phyloP scores from a whole-genome alignment of 2,113 vertebrate genomes.

The Puffinus mauretanicus region DNA sequence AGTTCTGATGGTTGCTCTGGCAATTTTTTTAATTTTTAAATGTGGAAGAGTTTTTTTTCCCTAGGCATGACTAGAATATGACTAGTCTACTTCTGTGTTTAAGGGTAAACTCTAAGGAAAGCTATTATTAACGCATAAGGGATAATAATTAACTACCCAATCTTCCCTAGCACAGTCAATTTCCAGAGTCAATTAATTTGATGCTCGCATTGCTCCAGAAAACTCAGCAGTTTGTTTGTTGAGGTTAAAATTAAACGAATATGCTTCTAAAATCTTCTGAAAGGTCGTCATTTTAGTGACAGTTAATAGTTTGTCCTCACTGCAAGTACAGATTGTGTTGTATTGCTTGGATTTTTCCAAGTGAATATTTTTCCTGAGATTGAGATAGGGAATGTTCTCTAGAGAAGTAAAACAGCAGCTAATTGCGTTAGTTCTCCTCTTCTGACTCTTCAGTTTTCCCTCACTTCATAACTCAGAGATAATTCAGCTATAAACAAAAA shows the following conservation, averaged over 20 bases:
- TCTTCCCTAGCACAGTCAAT: background rate
- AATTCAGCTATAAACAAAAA: slow-evolving; percentile 7
- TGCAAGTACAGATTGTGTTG: background rate
- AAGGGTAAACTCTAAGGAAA: background rate
- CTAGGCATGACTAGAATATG: background rate
- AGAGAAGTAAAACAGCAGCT: background rate
- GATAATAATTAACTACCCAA: background rate
- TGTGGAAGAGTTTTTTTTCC: background rate
- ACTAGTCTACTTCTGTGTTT: background rate
- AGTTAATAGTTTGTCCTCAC: background rate
- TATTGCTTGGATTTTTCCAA: background rate
- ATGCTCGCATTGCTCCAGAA: background rate
- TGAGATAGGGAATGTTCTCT: background rate
- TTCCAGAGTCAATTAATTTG: background rate
- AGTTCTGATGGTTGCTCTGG: background rate
- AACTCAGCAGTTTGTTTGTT: background rate
- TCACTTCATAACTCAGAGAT: background rate
- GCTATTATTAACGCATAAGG: background rate
- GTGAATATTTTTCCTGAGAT: background rate
- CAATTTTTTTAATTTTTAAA: background rate
- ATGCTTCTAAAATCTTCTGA: background rate
- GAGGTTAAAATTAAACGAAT: background rate
- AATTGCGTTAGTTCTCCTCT: background rate
- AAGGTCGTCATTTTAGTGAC: background rate
- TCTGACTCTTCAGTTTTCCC: background rate